Evolutionary conservation across 2,888 invertebrate species (phyloP).

Genomic region (Rhagonycha lutea): DNA sequence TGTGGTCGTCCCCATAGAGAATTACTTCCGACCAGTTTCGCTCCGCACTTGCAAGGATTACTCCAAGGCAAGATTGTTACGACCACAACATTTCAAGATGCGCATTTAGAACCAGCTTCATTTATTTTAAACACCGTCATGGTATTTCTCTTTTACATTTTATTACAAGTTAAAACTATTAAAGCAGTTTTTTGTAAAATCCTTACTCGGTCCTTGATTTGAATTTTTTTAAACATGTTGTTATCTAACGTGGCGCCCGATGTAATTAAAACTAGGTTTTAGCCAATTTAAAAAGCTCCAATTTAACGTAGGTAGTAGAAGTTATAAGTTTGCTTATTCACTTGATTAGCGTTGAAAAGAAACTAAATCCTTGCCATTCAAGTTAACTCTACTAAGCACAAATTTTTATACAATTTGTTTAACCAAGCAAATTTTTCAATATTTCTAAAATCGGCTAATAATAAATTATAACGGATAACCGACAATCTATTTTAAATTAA

Average conservation of each 20-base stretch:
- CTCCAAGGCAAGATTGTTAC: conserved; percentile 34
- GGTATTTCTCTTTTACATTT: not conserved
- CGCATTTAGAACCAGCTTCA: conserved; percentile 25
- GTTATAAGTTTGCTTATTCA: not conserved
- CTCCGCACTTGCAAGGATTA: conserved; percentile 36
- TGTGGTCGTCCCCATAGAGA: conserved; percentile 34
- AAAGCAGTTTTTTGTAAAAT: not conserved
- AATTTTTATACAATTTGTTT: not conserved
- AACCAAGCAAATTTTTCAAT: not conserved
- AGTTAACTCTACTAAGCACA: not conserved
- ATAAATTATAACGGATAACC: not conserved
- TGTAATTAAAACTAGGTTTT: not conserved
- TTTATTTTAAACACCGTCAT: not conserved
- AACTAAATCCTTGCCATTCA: not conserved
- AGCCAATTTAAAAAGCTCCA: not conserved
- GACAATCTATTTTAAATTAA: not conserved
- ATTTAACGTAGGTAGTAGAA: not conserved
- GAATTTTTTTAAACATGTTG: not conserved
- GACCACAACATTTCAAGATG: conserved; percentile 31
- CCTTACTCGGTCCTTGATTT: not conserved
- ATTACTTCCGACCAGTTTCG: conserved; percentile 40
- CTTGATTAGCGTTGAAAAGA: not conserved
- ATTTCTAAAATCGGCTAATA: not conserved
- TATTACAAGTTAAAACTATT: not conserved
- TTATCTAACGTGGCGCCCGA: not conserved